Conservation (phyloP, 2,113 vertebrate genomes). For the Oophaga pumilio region DNA sequence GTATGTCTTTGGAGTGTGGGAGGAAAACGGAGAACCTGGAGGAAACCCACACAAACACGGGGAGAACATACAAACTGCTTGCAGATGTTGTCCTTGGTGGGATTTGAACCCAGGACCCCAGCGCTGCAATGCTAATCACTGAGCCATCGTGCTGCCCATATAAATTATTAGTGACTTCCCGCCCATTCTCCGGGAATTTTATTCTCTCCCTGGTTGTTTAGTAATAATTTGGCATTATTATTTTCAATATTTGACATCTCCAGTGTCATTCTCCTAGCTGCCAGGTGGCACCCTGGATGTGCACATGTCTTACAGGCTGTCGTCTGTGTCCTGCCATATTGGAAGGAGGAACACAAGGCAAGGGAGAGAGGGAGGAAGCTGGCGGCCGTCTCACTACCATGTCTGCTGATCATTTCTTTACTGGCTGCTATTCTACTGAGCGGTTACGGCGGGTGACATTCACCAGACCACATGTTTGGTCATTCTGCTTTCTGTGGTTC, state of each 20-base stretch:
- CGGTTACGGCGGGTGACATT: background rate
- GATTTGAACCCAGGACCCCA: too few relatives aligned
- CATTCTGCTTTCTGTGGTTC: too few relatives aligned
- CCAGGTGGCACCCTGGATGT: conserved; percentile 16
- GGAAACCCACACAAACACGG: too few relatives aligned
- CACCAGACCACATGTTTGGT: background rate
- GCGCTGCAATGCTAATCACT: too few relatives aligned
- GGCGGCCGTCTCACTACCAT: background rate
- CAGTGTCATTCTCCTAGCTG: background rate
- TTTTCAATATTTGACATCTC: conserved; percentile 27
- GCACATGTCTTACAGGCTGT: conserved; percentile 34
- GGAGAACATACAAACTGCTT: too few relatives aligned
- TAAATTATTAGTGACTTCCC: background rate
- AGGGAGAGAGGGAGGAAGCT: background rate
- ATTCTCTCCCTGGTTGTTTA: background rate
- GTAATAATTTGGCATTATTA: background rate
- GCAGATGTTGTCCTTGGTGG: too few relatives aligned
- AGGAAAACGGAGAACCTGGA: too few relatives aligned
- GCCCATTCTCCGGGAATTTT: background rate
- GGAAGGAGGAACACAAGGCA: background rate
- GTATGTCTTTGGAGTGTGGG: too few relatives aligned
- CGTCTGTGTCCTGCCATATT: background rate
- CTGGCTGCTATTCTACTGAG: background rate
- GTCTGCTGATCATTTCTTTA: background rate
- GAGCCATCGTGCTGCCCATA: too few relatives aligned